Evolutionary conservation across 2,888 invertebrate species (phyloP), one percentile per base, ranked within the genome.

Genomic region (Chrysolina oricalcia): DNA sequence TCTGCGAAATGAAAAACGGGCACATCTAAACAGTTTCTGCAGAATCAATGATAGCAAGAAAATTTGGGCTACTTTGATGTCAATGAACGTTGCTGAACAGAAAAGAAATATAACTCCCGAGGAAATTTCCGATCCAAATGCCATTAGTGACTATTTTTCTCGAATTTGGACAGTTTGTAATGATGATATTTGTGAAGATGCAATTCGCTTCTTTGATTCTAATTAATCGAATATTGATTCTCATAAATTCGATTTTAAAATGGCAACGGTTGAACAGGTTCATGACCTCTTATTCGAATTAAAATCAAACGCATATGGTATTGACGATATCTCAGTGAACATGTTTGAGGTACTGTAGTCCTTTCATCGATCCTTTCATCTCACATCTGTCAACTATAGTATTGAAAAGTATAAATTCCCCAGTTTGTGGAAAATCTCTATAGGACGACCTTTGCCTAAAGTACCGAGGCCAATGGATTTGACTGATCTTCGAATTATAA

Each of bases 371-470:
- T 17, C 48, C n/a, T 11, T 69, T 2, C 15, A 69, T 69, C 9
- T 56, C 59, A 40, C 69, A 69, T 53, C 56, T 35, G 27, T 69
- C 5, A 69, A 69, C 17, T n/a, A 13, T 35, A n/a, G 56, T 56
- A n/a, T 59, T 41, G 0, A 69, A 69, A 56, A n/a, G n/a, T n/a
- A n/a, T n/a, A n/a, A n/a, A n/a, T n/a, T n/a, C n/a, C n/a, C n/a
- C n/a, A n/a, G n/a, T n/a, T n/a, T n/a, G n/a, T n/a, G n/a, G n/a
- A n/a, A n/a, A n/a, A n/a, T n/a, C n/a, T n/a, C n/a, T n/a, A n/a
- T n/a, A n/a, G n/a, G n/a, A n/a, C n/a, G n/a, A n/a, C n/a, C n/a
- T n/a, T n/a, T n/a, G n/a, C n/a, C n/a, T n/a, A n/a, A n/a, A n/a
- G n/a, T n/a, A n/a, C n/a, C n/a, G n/a, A n/a, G n/a, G n/a, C n/a